phyloP scores from a whole-genome alignment of 2,113 vertebrate genomes.

The Mesoclemmys tuberculata region DNA sequence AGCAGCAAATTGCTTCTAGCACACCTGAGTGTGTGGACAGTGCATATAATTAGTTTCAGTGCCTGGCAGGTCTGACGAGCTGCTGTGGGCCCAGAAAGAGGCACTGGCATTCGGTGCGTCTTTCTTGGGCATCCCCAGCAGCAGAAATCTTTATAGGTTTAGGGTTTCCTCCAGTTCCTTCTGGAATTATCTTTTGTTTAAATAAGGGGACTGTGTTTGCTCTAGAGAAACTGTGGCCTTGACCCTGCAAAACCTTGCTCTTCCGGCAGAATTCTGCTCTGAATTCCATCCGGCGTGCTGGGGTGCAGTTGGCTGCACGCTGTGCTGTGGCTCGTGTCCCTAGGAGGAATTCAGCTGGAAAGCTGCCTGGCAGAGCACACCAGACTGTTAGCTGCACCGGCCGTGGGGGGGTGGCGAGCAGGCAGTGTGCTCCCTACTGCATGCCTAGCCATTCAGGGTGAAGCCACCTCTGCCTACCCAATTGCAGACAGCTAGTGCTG shows the following conservation, averaged over 20 bases:
- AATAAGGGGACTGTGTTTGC: neutral
- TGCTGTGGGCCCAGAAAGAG: neutral
- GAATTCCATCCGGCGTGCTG: neutral
- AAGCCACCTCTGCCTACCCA: neutral
- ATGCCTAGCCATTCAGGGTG: neutral
- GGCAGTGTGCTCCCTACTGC: neutral
- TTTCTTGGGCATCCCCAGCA: neutral
- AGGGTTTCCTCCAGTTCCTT: neutral
- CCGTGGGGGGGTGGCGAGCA: too few relatives aligned
- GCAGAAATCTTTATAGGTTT: neutral
- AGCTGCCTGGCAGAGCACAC: neutral
- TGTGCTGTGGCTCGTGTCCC: neutral
- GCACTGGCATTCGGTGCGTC: neutral
- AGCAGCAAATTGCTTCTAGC: fast-evolving
- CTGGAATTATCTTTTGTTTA: neutral
- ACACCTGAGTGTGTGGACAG: neutral
- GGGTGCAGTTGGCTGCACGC: neutral
- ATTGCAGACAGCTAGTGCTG: neutral
- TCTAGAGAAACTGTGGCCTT: neutral
- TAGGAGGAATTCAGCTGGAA: neutral
- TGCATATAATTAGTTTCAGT: neutral
- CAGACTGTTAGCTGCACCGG: neutral
- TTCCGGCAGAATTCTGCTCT: neutral
- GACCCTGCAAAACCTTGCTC: neutral
- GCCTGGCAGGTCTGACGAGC: neutral